Percentiles rank a stretch among this genome's conserved stretches.
phyloP scores from a whole-genome alignment of 2,888 invertebrate species.

The Oxystoma pomonae region DNA sequence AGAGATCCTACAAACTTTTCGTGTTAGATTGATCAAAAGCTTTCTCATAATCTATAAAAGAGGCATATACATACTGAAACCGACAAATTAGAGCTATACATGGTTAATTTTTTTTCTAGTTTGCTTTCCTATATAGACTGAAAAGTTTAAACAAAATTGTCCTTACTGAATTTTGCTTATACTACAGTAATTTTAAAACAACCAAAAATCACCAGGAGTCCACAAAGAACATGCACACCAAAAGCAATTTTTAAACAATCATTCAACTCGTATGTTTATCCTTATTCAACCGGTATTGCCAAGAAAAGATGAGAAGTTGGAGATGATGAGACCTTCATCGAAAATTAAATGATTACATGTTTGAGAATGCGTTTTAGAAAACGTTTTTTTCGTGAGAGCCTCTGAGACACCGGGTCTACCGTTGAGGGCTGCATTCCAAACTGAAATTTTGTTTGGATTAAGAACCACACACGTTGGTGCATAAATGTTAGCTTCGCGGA shows the following conservation, averaged over 20 bases:
- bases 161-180: neutral
- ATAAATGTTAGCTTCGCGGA: too few species aligned
- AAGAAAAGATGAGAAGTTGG: neutral
- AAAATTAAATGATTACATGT: neutral
- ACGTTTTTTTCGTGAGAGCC: neutral
- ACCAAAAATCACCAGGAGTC: neutral
- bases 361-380: neutral
- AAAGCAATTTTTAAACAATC: neutral
- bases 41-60: too few species aligned
- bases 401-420: neutral
- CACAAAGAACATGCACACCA: neutral
- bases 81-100: too few species aligned
- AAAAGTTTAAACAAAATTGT: too few species aligned
- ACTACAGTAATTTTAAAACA: neutral
- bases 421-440: neutral
- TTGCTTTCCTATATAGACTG: too few species aligned
- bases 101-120: too few species aligned
- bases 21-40: too few species aligned
- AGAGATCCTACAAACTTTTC: too few species aligned
- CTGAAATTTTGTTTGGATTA: neutral
- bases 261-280: neutral
- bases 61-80: too few species aligned
- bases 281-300: neutral
- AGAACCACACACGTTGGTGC: neutral
- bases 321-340: neutral